Evolutionary conservation across 1,140 invertebrate genomes (phyloP), one percentile per base, ranked within the genome.

Genomic region (Yoshiicerus persimilis): DNA sequence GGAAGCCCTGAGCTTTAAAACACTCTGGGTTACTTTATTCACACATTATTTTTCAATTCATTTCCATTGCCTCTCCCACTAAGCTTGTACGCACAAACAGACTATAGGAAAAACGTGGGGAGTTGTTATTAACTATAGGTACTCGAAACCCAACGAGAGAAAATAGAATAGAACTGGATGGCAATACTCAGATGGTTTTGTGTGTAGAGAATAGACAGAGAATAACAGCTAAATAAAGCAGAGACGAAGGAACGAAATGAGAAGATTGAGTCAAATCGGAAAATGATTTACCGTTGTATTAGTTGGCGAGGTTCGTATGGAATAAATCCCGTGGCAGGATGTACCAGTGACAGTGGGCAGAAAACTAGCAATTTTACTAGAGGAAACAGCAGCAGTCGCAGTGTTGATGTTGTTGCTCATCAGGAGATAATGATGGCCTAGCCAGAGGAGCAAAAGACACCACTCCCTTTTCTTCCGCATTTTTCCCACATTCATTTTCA

Each of bases 401-500:
- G 25, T 84, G 47, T 84, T 47, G 83, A 84, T 84, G 83, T 84
- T 84, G 38, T 30, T 47, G 83, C 83, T 84, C 83, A 84, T 84
- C 38, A 84, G 38, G 83, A 84, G 83, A 84, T 84, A 84, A 84
- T 84, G 47, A 84, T 84, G 83, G 47, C 83, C 83, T 8, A 84
- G 39, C 23, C 38, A 84, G 39, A 84, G 32, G 30, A 84, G 83
- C 25, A 84, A 5, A 56, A 84, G 83, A 84, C 83, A 84, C 83
- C 83, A 84, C 83, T 84, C 83, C 83, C 83, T 41, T 84, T 84
- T 84, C 83, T 84, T 84, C 83, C 62, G 85, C 47, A 86, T 66
- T 86, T 86, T 86, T 86, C 85, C 85, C 85, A 86, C 85, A 86
- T 64, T 86, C 34, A 86, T 86, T 86, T 86, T 86, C 85, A 66